Evolutionary conservation across 2,888 invertebrate species (phyloP).

Genomic region (Mythimna vitellina): DNA sequence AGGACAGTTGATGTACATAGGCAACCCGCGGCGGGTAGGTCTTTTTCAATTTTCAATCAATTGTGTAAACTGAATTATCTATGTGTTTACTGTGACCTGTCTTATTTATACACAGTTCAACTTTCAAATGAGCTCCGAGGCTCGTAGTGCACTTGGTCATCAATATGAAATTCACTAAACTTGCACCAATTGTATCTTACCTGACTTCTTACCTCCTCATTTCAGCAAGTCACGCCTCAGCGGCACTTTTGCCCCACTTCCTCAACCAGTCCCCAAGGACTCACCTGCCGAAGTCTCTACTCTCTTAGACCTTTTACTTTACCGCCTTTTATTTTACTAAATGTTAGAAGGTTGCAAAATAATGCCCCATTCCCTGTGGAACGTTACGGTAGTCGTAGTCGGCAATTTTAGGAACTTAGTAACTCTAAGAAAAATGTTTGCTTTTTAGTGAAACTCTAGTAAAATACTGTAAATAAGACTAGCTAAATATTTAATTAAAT

Average conservation of each 20-base stretch:
- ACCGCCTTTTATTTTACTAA: constrained; percentile 79
- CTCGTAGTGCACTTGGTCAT: background rate
- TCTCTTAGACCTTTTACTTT: constrained; percentile 80
- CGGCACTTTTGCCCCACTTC: constrained; percentile 68
- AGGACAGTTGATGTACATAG: too few relatives aligned
- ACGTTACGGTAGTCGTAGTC: constrained; percentile 21
- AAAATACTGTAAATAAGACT: background rate
- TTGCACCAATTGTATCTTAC: background rate
- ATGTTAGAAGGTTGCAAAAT: constrained; percentile 62
- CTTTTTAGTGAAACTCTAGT: constrained; percentile 2
- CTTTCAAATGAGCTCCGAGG: too few relatives aligned
- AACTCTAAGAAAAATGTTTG: background rate
- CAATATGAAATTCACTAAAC: background rate
- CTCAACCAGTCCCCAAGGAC: constrained; percentile 79
- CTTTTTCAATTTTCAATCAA: too few relatives aligned
- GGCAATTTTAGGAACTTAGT: constrained; percentile 29
- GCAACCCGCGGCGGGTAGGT: too few relatives aligned
- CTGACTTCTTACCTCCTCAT: constrained; percentile 33
- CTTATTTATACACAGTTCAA: too few relatives aligned
- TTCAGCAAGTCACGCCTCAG: constrained; percentile 80
- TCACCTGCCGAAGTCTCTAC: constrained; percentile 83
- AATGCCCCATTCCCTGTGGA: constrained; percentile 54
- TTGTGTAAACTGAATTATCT: too few relatives aligned
- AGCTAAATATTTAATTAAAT: background rate
- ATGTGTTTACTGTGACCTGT: too few relatives aligned